Conservation (phyloP, 2,888 invertebrate species). For the Stratiomys singularior region DNA sequence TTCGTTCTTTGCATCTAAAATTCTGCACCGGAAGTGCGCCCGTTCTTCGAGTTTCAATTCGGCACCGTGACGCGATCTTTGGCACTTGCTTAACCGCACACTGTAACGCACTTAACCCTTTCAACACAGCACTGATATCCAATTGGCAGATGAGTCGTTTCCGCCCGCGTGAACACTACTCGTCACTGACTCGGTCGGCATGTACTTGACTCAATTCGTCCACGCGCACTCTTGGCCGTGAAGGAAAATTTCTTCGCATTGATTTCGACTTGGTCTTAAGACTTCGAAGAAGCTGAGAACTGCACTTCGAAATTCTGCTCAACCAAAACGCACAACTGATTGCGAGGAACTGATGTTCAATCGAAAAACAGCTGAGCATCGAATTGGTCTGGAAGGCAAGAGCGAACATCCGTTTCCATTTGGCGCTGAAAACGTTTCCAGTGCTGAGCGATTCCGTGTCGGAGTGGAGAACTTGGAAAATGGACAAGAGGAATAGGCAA, state of each 20-base stretch:
- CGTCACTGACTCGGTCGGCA: background rate
- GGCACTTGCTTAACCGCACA: background rate
- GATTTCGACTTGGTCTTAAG: background rate
- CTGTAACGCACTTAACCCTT: background rate
- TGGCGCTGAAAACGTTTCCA: background rate
- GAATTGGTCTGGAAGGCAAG: background rate
- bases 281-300: background rate
- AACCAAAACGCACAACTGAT: background rate
- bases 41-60: background rate
- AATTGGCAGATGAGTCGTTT: background rate
- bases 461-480: background rate
- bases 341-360: background rate
- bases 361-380: background rate
- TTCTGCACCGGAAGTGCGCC: background rate
- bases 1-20: background rate
- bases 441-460: background rate
- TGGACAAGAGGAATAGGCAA: background rate
- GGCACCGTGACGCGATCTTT: too few relatives aligned
- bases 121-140: slow-evolving; percentile 37
- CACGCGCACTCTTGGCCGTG: background rate
- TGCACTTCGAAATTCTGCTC: background rate
- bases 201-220: background rate
- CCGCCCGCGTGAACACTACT: background rate
- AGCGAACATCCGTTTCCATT: too few relatives aligned
- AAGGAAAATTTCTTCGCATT: background rate